Conservation (phyloP, 1,140 invertebrate species). For the Cardiocondyla obscurior region DNA sequence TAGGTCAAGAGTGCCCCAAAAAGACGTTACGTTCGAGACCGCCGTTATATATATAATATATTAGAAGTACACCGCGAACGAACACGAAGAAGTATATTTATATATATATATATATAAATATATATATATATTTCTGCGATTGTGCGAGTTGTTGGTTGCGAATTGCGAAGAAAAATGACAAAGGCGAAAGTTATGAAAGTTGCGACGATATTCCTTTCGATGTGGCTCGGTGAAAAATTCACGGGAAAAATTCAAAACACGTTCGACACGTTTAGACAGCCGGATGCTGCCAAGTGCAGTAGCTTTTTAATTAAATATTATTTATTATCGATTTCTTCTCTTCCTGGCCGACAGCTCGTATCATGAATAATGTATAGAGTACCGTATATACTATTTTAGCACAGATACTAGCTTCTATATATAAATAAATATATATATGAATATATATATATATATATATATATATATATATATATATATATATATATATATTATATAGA, state of each 20-base stretch:
- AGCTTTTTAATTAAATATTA: conserved; percentile 2
- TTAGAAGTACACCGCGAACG: conserved; percentile 59
- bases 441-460: conserved; percentile 58
- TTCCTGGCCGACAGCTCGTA: conserved; percentile 63
- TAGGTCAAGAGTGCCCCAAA: conserved; percentile 60
- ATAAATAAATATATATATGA: conserved; percentile 62
- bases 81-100: conserved; percentile 49
- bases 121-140: conserved; percentile 50
- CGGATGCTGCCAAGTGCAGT: background rate
- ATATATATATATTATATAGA: conserved; percentile 62
- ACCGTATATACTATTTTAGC: conserved; percentile 75
- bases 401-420: conserved; percentile 65
- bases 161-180: background rate
- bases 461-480: conserved; percentile 62
- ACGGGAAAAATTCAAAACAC: background rate
- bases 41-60: too few relatives aligned
- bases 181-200: background rate
- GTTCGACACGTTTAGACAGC: background rate
- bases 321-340: conserved; percentile 34
- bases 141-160: conserved; percentile 62
- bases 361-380: conserved; percentile 71
- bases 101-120: too few relatives aligned
- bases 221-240: background rate
- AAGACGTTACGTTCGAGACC: conserved; percentile 54
- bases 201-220: background rate